These are phyloP conservation scores for Equus przewalskii DNA, from an alignment of 2,113 vertebrate genomes.

Conservation along the genomic window DNA sequence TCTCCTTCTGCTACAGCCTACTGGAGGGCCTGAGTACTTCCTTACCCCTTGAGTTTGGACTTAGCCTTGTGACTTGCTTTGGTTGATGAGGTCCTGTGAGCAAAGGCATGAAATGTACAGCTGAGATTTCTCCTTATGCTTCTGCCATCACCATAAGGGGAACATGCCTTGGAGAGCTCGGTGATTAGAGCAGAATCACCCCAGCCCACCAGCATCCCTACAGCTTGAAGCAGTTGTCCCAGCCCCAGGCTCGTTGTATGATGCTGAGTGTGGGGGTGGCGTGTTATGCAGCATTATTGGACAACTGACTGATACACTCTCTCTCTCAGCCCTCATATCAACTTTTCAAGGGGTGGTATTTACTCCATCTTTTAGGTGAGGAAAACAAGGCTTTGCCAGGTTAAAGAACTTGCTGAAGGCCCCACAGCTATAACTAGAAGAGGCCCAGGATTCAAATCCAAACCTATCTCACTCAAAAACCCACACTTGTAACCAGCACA, in stretches of 20 bases:
- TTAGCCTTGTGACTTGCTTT: neutral
- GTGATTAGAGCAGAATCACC: neutral
- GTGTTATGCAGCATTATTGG: neutral
- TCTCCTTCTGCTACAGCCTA: neutral
- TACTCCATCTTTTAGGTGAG: neutral
- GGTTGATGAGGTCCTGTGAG: neutral
- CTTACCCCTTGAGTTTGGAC: neutral
- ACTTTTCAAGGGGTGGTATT: neutral
- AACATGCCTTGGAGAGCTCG: neutral
- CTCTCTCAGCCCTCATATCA: neutral
- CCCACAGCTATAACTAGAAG: neutral
- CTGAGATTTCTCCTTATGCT: neutral
- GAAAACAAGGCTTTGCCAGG: neutral
- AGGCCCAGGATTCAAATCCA: neutral
- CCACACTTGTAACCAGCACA: neutral
- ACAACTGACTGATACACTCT: neutral
- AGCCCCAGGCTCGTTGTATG: neutral
- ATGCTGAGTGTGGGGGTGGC: neutral
- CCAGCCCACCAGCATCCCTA: neutral
- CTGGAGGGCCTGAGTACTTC: neutral
- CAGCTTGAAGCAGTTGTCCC: neutral
- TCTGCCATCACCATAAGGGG: neutral
- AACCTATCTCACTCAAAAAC: neutral
- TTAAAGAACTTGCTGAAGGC: neutral
- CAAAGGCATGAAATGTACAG: neutral